Evolutionary conservation across 2,113 vertebrate species (phyloP).

Genomic region (Xenotilapia longispinis): DNA sequence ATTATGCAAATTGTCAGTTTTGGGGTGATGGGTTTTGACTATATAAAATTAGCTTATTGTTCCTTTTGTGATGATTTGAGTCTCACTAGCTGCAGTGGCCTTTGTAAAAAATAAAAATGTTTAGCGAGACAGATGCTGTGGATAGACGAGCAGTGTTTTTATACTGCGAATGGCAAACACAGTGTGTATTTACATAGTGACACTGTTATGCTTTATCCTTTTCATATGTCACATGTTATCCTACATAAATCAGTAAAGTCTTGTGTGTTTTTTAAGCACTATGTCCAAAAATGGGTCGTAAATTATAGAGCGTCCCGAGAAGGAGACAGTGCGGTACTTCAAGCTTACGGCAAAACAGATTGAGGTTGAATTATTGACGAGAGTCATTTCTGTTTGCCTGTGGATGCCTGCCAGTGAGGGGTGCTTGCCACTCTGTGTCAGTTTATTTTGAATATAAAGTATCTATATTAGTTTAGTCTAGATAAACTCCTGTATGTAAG

Average conservation of each 20-base stretch:
- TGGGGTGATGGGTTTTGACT: conserved; percentile 25
- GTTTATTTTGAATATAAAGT: conserved; percentile 18
- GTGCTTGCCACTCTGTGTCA: conserved; percentile 23
- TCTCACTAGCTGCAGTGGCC: background rate
- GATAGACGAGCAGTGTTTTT: background rate
- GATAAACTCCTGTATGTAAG: background rate
- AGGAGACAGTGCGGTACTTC: conserved; percentile 40
- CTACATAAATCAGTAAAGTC: background rate
- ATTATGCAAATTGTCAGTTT: conserved; percentile 48
- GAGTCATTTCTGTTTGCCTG: conserved; percentile 52
- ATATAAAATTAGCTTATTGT: conserved; percentile 18
- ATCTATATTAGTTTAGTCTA: conserved; percentile 21
- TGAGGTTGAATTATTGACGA: conserved; percentile 68
- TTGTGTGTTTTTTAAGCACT: background rate
- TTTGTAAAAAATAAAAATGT: background rate
- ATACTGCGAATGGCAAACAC: background rate
- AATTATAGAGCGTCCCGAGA: conserved; percentile 45
- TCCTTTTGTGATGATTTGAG: conserved; percentile 3
- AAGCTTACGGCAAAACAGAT: conserved; percentile 64
- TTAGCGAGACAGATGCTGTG: background rate
- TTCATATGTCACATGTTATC: background rate
- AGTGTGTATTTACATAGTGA: background rate
- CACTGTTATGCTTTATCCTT: background rate
- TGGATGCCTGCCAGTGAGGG: conserved; percentile 39
- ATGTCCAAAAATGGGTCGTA: conserved; percentile 23